Evolutionary conservation across 30 jellyfish, hydroid and myxozoan genomes (phyloP), one percentile per base, ranked within the genome.

Genomic region (Aurelia sp.): DNA sequence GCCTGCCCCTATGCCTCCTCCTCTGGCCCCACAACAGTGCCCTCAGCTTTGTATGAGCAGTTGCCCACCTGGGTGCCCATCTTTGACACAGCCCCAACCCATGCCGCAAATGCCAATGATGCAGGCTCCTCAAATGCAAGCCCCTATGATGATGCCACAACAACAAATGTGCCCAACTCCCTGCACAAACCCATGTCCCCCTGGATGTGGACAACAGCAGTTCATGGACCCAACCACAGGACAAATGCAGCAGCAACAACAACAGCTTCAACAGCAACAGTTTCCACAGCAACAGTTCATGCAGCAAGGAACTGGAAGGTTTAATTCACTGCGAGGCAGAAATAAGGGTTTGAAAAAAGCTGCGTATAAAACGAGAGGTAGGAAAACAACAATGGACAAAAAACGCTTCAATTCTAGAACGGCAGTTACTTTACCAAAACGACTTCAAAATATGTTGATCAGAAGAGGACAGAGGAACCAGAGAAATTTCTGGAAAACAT

Each of bases 91-190:
- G 84, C 90, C 66, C 53, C 91, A 67, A 48, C 50, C 71, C 2
- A 48, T 73, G 85, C 71, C 69, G 17, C 85, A 59, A 13, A 50
- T 55, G 69, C 19, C 85, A 4, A 50, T 50, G 71, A 55, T 55
- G 69, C 91, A 65, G 51, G 82, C 66, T 7, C 55, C 55, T 24
- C 90, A 21, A 78, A 62, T 22, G 53, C 74, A 75, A 47, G 11
- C 88, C 7, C 92, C 92, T 16, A 58, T 70, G 81, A 50, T 62
- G 82, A 62, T 44, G 63, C 78, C 74, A 18, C 88, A 73, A 63
- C 82, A 78, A 74, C 84, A 72, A 48, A 90, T 60, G 17, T 92
- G 98, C 85, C 97, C 98, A 0, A 88, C 62, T 55, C 97, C 98
- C 11, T 92, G 98, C 87, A 38, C 83, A 11, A 71, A 61, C 65